Evolutionary conservation across 2,888 invertebrate species (phyloP), one percentile per base, ranked within the genome.

Genomic region (Aphodius sticticus): DNA sequence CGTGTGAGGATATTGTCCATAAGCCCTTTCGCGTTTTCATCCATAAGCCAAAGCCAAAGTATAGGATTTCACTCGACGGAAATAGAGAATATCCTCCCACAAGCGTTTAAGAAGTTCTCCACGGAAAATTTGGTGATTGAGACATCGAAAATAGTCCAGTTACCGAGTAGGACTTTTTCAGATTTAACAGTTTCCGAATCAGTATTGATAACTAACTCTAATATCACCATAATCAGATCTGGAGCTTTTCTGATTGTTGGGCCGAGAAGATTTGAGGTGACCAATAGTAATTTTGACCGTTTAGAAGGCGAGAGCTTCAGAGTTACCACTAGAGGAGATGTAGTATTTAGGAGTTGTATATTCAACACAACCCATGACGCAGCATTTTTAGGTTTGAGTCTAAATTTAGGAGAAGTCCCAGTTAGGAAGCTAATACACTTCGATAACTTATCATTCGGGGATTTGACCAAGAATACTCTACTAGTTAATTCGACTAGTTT

Each of bases 71-170:
- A 90, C 53, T 91, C 93, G 84, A 93, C 93, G 79, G 87, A 87
- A 2, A 90, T 95, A 72, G 90, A 91, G 70, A 91, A 90, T 76
- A 91, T 95, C 75, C 93, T 94, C 83, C 91, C 92, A 70, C 93
- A 96, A 89, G 93, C 95, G 2, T 95, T 96, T 85, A 96, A 96
- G 86, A 95, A 95, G 88, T 95, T 96, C 86, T 92, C 93, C 36
- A 92, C 94, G 0, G 91, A 92, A 69, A 92, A 92, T 83, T 91
- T 96, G 82, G 90, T 92, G 82, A 88, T 96, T 77, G 90, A 91
- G 70, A 93, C 94, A 4, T 93, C 94, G 26, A 89, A 86, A 12
- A 91, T 95, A 37, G 90, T 90, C 0, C 86, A 89, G 77, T 87
- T 95, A 80, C 95, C 95, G 5, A 95, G 95, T 84, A 91, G 94